Base-by-base conservation (phyloP, 2,113 vertebrate genomes). In the Sialia sialis region DNA sequence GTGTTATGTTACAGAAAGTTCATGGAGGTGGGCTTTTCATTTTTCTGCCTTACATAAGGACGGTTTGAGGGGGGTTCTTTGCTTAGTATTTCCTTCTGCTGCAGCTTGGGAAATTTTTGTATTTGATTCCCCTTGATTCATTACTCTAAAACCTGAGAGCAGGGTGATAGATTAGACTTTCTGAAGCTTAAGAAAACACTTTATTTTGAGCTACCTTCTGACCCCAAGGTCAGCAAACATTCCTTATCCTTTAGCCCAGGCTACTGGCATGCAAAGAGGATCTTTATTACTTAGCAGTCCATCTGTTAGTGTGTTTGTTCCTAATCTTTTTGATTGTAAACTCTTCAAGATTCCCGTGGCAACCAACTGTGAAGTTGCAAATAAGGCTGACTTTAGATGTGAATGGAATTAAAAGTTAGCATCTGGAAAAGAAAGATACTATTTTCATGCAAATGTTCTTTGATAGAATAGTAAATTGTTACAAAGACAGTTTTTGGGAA, bases 221-320 rank as follows among this genome's bases (percentile, higher is more conserved):
- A 77, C 55, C 58, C 36, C 21, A 51, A 87, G 69, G 73, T 93
- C 69, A 38, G 69, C 43, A 85, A 78, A 58, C 18, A 49, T 68
- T 78, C 77, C 59, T 85, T 77, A 72, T 39, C 52, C 77, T 95
- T 21, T 76, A 27, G 30, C 32, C 2, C 5, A 64, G 74, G 62
- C 76, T 90, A 36, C 27, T 55, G 88, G 20, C 44, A 22, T n/a
- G 55, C 79, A 69, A 87, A 89, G 89, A 91, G 44, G 76, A 87
- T 89, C 93, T 90, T 63, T 64, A 51, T 95, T 76, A 87, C 84
- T 79, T 95, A 95, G 82, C 87, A 94, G 78, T 89, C 87, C 94
- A 95, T 95, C 91, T 96, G 89, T 60, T 90, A 38, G 55, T 85
- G 67, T 91, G 46, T 82, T 90, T 85, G 70, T 94, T 87, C 67